Conservation (phyloP, 2,888 invertebrate species). For the Loripinus fragilis region DNA sequence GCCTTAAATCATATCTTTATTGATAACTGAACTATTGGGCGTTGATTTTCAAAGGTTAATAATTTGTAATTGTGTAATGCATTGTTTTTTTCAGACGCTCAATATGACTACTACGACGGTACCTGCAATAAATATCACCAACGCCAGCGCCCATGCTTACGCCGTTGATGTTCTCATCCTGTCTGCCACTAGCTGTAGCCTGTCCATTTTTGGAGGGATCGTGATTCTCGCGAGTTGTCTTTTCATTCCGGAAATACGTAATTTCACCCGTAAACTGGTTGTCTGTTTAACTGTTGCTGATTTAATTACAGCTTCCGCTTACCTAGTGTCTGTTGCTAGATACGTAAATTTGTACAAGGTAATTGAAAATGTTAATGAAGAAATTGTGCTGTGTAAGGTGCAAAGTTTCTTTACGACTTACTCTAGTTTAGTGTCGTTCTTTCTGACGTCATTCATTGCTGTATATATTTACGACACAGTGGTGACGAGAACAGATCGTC, state of each 20-base stretch:
- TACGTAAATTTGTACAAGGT: not conserved
- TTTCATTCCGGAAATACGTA: conserved; percentile 46
- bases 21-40: too few relatives aligned
- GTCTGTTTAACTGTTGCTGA: conserved; percentile 54
- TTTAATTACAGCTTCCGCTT: conserved; percentile 40
- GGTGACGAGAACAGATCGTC: not conserved
- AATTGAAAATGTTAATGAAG: not conserved
- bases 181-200: conserved; percentile 38
- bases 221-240: conserved; percentile 44
- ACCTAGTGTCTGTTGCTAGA: not conserved
- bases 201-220: conserved; percentile 51
- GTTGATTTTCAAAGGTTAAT: too few relatives aligned
- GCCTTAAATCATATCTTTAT: too few relatives aligned
- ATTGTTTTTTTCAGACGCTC: not conserved
- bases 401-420: conserved; percentile 58
- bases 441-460: conserved; percentile 52
- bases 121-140: not conserved
- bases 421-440: conserved; percentile 55
- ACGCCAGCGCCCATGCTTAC: not conserved
- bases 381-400: conserved; percentile 28
- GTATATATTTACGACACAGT: conserved; percentile 42
- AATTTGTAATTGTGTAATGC: not conserved
- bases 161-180: not conserved
- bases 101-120: not conserved
- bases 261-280: conserved; percentile 44